phyloP scores from a whole-genome alignment of 2,888 invertebrate genomes.

The Netelia virgata region DNA sequence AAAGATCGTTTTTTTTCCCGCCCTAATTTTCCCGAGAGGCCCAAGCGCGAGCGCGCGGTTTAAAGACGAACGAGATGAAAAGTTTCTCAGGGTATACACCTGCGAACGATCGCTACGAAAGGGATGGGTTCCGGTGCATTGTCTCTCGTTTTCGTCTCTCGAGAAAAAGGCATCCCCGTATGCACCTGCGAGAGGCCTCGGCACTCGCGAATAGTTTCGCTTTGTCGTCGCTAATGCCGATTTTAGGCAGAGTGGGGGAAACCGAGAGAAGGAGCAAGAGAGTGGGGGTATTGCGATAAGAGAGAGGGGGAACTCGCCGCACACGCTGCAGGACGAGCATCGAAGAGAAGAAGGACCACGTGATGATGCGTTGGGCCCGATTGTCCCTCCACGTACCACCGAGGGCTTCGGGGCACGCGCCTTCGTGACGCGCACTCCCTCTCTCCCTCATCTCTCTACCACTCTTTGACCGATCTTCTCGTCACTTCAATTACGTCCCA shows the following conservation, averaged over 20 bases:
- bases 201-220: slow-evolving; percentile 72
- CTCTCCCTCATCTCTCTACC: slow-evolving; percentile 31
- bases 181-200: slow-evolving; percentile 69
- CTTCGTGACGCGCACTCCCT: slow-evolving; percentile 56
- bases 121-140: slow-evolving; percentile 58
- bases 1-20: slow-evolving; percentile 54
- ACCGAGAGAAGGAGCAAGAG: not conserved
- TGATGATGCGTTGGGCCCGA: slow-evolving; percentile 55
- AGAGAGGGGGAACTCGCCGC: not conserved
- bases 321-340: slow-evolving; percentile 30
- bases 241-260: slow-evolving; percentile 36
- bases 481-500: slow-evolving; percentile 64
- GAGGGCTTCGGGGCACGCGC: slow-evolving; percentile 64
- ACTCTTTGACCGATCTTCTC: slow-evolving; percentile 40
- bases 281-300: not conserved
- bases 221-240: slow-evolving; percentile 56
- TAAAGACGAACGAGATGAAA: slow-evolving; percentile 36
- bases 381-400: slow-evolving; percentile 44
- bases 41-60: slow-evolving; percentile 34
- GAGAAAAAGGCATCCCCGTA: slow-evolving; percentile 51
- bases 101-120: slow-evolving; percentile 47
- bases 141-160: slow-evolving; percentile 24
- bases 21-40: slow-evolving; percentile 16
- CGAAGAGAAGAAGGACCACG: slow-evolving; percentile 48
- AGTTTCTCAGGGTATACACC: slow-evolving; percentile 46